phyloP scores from a whole-genome alignment of 2,888 invertebrate species.

The Antitype chi region DNA sequence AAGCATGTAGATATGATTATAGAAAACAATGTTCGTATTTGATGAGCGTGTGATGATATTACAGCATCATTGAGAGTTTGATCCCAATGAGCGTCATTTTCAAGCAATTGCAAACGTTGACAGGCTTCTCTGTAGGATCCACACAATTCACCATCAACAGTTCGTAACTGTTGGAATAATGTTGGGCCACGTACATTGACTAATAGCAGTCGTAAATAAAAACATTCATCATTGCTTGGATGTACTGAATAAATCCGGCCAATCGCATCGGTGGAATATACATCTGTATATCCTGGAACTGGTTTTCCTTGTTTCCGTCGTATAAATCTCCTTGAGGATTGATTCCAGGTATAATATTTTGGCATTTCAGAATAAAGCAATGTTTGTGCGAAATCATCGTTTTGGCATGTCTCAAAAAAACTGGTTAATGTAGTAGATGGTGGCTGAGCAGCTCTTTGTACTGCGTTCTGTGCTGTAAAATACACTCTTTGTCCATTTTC shows the following conservation, averaged over 20 bases:
- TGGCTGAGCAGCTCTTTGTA: conserved; percentile 32
- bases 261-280: background rate
- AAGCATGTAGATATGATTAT: too few relatives aligned
- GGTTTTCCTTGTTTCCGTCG: conserved; percentile 20
- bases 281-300: conserved; percentile 6
- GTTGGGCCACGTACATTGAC: too few relatives aligned
- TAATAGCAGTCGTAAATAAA: conserved; percentile 1
- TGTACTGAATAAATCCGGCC: conserved; percentile 8
- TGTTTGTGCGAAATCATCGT: background rate
- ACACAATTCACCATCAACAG: too few relatives aligned
- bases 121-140: too few relatives aligned
- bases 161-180: too few relatives aligned
- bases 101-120: too few relatives aligned
- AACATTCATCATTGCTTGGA: conserved; percentile 18
- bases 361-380: conserved; percentile 4
- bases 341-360: background rate
- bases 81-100: too few relatives aligned
- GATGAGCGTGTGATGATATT: too few relatives aligned
- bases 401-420: conserved; percentile 50
- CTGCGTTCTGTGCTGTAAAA: conserved; percentile 23
- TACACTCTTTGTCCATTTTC: conserved; percentile 19
- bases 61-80: too few relatives aligned
- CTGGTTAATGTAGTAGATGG: conserved; percentile 51
- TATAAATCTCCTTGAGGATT: conserved; percentile 6
- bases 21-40: too few relatives aligned